Conservation (phyloP, 2,113 vertebrate species). For the Prolemur simus region DNA sequence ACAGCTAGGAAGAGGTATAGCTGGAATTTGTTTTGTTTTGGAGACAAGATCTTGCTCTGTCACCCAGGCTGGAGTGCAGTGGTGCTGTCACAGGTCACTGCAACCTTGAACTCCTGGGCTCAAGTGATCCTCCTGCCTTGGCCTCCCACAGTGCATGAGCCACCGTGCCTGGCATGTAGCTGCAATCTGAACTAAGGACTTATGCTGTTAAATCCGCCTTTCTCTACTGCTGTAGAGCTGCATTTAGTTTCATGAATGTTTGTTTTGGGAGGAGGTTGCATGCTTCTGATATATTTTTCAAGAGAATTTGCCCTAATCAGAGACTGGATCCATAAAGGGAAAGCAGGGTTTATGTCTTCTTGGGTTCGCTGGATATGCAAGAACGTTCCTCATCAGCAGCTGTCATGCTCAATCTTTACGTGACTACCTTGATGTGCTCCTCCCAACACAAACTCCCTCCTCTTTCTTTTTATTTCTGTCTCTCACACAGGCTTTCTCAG, state of each 20-base stretch:
- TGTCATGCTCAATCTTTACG: accelerated
- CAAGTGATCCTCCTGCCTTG: too few relatives aligned
- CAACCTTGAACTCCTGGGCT: too few relatives aligned
- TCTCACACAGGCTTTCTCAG: background rate
- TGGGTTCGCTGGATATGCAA: background rate
- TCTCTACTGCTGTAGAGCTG: background rate
- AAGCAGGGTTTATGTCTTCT: background rate
- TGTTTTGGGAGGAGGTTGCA: background rate
- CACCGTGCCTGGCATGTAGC: background rate
- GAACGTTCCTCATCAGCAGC: background rate
- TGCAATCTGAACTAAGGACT: background rate
- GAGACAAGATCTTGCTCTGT: too few relatives aligned
- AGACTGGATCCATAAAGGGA: background rate
- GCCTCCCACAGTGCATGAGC: too few relatives aligned
- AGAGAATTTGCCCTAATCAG: background rate
- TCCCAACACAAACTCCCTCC: background rate
- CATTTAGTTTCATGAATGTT: background rate
- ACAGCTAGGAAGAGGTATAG: background rate
- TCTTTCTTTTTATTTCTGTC: background rate
- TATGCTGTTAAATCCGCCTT: background rate
- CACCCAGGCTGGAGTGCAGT: too few relatives aligned
- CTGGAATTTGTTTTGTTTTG: background rate
- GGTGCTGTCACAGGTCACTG: too few relatives aligned
- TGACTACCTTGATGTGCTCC: background rate
- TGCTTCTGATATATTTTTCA: background rate